Conservation (phyloP, 2,888 invertebrate species). For the Tolmerus cingulatus region DNA sequence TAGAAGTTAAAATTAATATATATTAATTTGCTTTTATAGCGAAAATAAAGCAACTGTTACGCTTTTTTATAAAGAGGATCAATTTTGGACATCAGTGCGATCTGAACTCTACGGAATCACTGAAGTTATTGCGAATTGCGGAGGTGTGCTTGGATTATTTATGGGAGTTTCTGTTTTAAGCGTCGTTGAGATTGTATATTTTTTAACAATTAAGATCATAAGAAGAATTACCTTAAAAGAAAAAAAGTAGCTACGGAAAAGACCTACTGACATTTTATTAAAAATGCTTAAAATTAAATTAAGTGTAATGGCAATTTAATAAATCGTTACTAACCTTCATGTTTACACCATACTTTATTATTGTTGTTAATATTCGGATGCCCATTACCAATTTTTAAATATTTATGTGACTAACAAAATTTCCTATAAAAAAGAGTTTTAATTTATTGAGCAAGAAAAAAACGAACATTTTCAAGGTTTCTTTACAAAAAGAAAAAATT, state of each 20-base stretch:
- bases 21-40: background rate
- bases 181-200: background rate
- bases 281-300: background rate
- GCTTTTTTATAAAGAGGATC: background rate
- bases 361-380: too few species aligned
- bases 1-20: background rate
- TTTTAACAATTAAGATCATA: background rate
- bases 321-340: background rate
- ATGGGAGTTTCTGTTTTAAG: constrained; percentile 65
- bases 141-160: constrained; percentile 64
- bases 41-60: background rate
- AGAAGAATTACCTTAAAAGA: background rate
- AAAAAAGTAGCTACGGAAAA: background rate
- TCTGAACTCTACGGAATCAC: constrained; percentile 64
- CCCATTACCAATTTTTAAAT: too few species aligned
- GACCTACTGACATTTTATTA: background rate
- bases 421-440: too few species aligned
- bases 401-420: too few species aligned
- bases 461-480: too few species aligned
- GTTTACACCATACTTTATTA: too few species aligned
- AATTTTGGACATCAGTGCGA: background rate
- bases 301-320: background rate
- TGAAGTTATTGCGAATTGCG: constrained; percentile 65
- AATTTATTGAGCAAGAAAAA: too few species aligned
- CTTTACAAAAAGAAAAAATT: too few species aligned